phyloP scores from a whole-genome alignment of 92 coral and sea anemone species.

The Porites lobata region DNA sequence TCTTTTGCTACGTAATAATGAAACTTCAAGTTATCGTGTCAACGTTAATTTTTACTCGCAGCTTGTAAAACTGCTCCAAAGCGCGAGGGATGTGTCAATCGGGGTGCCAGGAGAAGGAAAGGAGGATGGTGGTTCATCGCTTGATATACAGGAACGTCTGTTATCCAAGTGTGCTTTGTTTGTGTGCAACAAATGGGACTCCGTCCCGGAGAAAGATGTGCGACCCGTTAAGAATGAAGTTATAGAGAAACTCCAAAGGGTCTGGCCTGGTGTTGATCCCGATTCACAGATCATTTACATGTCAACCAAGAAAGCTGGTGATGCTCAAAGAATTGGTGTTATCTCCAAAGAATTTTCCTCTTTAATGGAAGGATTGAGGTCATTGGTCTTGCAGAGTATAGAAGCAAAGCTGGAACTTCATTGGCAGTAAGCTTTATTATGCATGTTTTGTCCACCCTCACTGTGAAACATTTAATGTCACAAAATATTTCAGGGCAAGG shows the following conservation, averaged over 20 bases:
- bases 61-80: not conserved
- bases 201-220: not conserved
- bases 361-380: not conserved
- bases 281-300: slow-evolving; percentile 28
- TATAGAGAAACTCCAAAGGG: not conserved
- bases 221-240: not conserved
- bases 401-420: not conserved
- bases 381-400: slow-evolving; percentile 7
- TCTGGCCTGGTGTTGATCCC: slow-evolving; percentile 13
- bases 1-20: too few species aligned
- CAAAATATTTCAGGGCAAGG: not conserved
- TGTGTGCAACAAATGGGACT: slow-evolving; percentile 41
- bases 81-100: not conserved
- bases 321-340: not conserved
- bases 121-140: too few species aligned
- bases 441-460: not conserved
- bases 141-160: not conserved
- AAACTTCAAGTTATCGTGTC: too few species aligned
- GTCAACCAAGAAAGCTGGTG: not conserved
- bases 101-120: not conserved
- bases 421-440: slow-evolving; percentile 19
- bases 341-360: not conserved
- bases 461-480: too few species aligned
- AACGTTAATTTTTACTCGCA: not conserved
- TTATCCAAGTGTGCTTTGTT: slow-evolving; percentile 35